Conservation (phyloP, 2,888 invertebrate genomes). For the Pantelozetes paolii region DNA sequence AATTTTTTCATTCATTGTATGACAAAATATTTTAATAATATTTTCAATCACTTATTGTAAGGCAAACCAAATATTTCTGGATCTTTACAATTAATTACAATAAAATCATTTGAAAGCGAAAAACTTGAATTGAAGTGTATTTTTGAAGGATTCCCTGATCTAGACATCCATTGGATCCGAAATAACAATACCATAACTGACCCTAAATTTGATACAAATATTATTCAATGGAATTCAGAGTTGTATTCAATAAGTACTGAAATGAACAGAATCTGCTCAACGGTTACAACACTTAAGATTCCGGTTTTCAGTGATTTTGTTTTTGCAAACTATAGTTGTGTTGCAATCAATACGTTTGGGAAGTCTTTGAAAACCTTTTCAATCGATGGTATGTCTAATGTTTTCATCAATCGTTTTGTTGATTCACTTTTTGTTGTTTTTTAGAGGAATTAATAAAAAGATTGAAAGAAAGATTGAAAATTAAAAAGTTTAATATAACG, state of each 20-base stretch:
- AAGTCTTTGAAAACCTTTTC: slow-evolving; percentile 7
- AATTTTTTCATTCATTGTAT: no score
- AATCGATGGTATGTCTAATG: slow-evolving; percentile 6
- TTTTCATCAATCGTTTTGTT: not conserved
- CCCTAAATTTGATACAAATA: not conserved
- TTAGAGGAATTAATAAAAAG: not conserved
- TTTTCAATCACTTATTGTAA: no score
- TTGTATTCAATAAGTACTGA: not conserved
- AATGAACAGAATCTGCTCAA: not conserved
- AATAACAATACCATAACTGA: not conserved
- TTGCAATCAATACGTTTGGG: not conserved
- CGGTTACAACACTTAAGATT: not conserved
- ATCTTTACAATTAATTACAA: not conserved
- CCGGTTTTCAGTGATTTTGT: not conserved
- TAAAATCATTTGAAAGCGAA: not conserved
- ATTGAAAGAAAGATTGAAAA: no score
- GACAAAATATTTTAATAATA: no score
- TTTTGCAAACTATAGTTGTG: slow-evolving; percentile 3
- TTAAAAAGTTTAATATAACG: slow-evolving; percentile 45
- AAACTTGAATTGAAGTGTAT: slow-evolving; percentile 1
- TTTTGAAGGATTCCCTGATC: not conserved
- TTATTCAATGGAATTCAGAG: not conserved
- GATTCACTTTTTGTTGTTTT: no score
- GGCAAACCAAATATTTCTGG: not conserved
- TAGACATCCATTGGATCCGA: not conserved